Base-by-base conservation (phyloP, 2,888 invertebrate genomes). In the Thereva unica region DNA sequence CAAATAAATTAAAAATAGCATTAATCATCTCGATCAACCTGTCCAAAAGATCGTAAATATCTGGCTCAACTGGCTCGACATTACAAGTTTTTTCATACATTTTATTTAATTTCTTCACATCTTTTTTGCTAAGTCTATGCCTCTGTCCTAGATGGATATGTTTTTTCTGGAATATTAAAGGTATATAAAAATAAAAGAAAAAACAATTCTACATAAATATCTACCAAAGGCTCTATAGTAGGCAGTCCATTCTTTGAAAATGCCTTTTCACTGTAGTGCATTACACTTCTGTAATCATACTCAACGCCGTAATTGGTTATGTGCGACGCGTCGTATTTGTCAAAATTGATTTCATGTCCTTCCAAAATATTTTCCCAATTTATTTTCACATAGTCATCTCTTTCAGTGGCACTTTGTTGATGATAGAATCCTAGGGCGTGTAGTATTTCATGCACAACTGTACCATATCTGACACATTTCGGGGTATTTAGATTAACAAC, bases 361-460 rank as follows among this genome's bases (percentile, higher is more conserved):
- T 77, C 71, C 5, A 75, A 67, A 54, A 81, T 89, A 75, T 92
- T 92, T 52, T 89, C 86, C 86, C 89, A 90, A 57, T 86, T 78
- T 71, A 93, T 90, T 71, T 84, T 84, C 1, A 93, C 88, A 76
- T 84, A 91, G 1, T 89, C 84, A 75, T 93, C 92, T 70, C 93
- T 84, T 77, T 92, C 88, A 12, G 87, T 85, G 34, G 91, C 85
- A 74, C 89, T 90, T 76, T 93, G 93, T 81, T 92, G 92, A 75
- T 93, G 93, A 76, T 89, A 90, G 78, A 93, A 92, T 0, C 93
- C 93, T 1, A 91, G 78, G 0, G 90, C 87, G 75, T 93, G 93
- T 73, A 93, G 83, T 76, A 93, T 83, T 77, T 93, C 93, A 75
- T 93, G 91, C 5, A 89, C 84, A 4, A 90, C 84, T 8, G 88